These are phyloP conservation scores for Hepsetus odoe DNA, from an alignment of 2,113 vertebrate genomes.

Conservation along the genomic window DNA sequence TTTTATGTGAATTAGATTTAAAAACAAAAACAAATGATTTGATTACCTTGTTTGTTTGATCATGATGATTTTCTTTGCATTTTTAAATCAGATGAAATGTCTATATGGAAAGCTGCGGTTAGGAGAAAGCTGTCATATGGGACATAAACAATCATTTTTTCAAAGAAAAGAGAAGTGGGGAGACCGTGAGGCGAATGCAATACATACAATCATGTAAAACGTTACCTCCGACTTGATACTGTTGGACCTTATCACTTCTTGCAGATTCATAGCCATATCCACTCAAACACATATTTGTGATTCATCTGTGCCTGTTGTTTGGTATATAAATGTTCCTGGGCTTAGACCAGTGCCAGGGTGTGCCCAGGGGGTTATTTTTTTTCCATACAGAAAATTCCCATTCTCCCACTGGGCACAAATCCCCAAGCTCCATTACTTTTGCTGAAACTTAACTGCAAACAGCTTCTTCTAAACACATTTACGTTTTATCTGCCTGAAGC, in stretches of 20 bases:
- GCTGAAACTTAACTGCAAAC: not conserved
- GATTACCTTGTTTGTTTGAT: too few relatives aligned
- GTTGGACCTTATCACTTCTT: not conserved
- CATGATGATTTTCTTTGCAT: too few relatives aligned
- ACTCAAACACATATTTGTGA: slow-evolving; percentile 45
- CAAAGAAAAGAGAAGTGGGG: not conserved
- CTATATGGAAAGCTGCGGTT: not conserved
- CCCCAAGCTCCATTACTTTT: not conserved
- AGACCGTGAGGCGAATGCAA: slow-evolving; percentile 1
- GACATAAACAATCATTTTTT: slow-evolving; percentile 17
- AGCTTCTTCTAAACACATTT: not conserved
- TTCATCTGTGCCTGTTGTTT: slow-evolving; percentile 41
- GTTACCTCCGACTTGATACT: slow-evolving; percentile 29
- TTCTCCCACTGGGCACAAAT: slow-evolving; percentile 13
- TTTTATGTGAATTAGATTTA: too few relatives aligned
- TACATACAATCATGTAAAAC: slow-evolving; percentile 23
- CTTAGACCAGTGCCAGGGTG: not conserved
- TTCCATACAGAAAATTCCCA: slow-evolving; percentile 3
- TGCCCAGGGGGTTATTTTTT: not conserved
- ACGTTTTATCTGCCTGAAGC: not conserved
- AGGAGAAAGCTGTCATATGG: not conserved
- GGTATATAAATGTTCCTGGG: slow-evolving; percentile 19
- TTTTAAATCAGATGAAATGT: slow-evolving; percentile 7
- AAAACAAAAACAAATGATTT: too few relatives aligned
- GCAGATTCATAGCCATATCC: slow-evolving; percentile 22